Conservation (phyloP, 1,140 invertebrate genomes). For the Phenacoccus solenopsis region DNA sequence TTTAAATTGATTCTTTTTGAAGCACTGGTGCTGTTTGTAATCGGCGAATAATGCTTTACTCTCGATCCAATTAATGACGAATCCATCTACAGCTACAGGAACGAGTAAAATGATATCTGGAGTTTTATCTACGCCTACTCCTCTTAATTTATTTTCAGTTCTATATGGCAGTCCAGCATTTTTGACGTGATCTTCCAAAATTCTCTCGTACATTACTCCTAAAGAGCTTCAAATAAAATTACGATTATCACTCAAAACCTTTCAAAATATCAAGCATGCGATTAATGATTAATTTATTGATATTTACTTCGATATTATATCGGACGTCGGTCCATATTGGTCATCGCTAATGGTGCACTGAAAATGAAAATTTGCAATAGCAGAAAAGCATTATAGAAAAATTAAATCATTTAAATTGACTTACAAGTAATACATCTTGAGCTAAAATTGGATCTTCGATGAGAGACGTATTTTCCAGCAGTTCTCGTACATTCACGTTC, state of each 20-base stretch:
- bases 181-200: constrained; percentile 45
- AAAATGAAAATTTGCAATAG: no score
- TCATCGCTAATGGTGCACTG: constrained; percentile 42
- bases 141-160: constrained; percentile 67
- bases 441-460: not conserved
- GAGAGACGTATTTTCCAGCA: not conserved
- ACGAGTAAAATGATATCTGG: constrained; percentile 85
- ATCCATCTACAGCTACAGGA: constrained; percentile 72
- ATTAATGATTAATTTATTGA: constrained; percentile 23
- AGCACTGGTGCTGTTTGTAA: constrained; percentile 63
- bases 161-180: constrained; percentile 51
- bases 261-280: constrained; percentile 8
- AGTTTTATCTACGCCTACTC: constrained; percentile 84
- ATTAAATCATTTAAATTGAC: not conserved
- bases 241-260: constrained; percentile 6
- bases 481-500: not conserved
- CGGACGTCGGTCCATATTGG: constrained; percentile 59
- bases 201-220: constrained; percentile 61
- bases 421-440: not conserved
- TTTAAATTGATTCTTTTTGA: constrained; percentile 72
- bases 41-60: constrained; percentile 91
- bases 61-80: constrained; percentile 90
- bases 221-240: constrained; percentile 41
- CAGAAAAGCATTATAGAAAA: no score
- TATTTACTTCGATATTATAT: constrained; percentile 56